Percentiles rank a stretch among this genome's conserved stretches.
These are phyloP conservation scores for Microctonus aethiopoides DNA, from an alignment of 2,888 invertebrate species.

Conservation along the genomic window DNA sequence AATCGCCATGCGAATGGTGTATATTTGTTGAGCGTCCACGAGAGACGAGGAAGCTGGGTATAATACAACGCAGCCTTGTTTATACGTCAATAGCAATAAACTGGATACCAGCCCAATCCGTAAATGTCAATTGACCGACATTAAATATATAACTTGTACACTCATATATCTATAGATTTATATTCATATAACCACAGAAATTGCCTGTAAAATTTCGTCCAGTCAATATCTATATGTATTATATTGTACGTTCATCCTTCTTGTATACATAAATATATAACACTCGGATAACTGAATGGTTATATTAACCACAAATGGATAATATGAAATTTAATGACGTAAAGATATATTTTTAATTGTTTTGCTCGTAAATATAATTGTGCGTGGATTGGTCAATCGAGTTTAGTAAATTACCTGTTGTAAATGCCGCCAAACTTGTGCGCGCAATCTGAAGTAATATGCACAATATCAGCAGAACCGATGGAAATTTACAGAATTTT, in stretches of 20 bases:
- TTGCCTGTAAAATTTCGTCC: slow-evolving; percentile 44
- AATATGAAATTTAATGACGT: slow-evolving; percentile 1
- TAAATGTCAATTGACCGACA: slow-evolving; percentile 48
- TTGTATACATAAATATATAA: background rate
- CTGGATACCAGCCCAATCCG: slow-evolving; percentile 39
- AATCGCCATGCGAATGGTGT: slow-evolving; percentile 48
- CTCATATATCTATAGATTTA: background rate
- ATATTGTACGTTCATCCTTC: background rate
- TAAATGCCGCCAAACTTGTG: slow-evolving; percentile 56
- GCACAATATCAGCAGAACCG: slow-evolving; percentile 48
- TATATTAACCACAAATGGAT: background rate
- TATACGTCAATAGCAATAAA: slow-evolving; percentile 56
- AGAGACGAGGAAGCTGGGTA: slow-evolving; percentile 5
- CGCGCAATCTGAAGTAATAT: slow-evolving; percentile 51
- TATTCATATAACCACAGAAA: slow-evolving; percentile 39
- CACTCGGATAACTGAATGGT: background rate
- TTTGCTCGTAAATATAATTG: background rate
- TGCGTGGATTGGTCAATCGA: background rate
- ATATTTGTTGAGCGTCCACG: slow-evolving; percentile 3
- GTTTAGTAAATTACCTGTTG: slow-evolving; percentile 54
- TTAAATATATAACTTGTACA: slow-evolving; percentile 46
- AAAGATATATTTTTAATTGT: slow-evolving; percentile 7
- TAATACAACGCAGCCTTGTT: slow-evolving; percentile 30
- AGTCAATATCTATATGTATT: slow-evolving; percentile 32
- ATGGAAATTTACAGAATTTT: background rate